Evolutionary conservation across 2,888 invertebrate genomes (phyloP), one percentile per base, ranked within the genome.

Genomic region (Frankliniella intonsa): DNA sequence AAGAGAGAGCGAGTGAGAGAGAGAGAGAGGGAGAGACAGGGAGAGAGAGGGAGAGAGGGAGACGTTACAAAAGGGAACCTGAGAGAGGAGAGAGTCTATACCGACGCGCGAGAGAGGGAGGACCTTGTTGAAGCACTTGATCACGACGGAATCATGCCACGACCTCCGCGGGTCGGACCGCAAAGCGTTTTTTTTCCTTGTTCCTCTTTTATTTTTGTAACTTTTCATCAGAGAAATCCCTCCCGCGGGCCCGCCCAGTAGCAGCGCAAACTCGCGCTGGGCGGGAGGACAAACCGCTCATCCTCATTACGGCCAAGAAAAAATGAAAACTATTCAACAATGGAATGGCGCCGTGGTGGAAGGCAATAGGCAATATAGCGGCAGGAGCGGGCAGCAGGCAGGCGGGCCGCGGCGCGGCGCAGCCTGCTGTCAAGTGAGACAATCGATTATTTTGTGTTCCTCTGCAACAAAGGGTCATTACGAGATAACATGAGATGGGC

Each of bases 381-480:
- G 62, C 62, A 7, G 62, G 14, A 7, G 17, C 62, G 19, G 69
- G 25, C 69, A 25, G 69, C 69, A 38, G 38, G 38, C 38, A 2
- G 5, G 38, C 38, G 5, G 38, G 55, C 8, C 2, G 55, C 55
- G n/a, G n/a, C n/a, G n/a, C n/a, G n/a, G 38, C 38, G 38, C 38
- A 38, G 38, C 38, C 38, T 38, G 55, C 55, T 55, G 62, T 62
- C 62, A 62, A 62, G 14, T 62, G 69, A 76, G 69, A 76, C 69
- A 76, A 25, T 25, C 69, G 69, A 76, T 76, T 76, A 76, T 76
- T 76, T 76, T 76, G 69, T 76, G 25, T 55, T 55, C 55, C 55
- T 55, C 17, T n/a, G 69, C 69, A 76, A 76, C 69, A 76, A 76
- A 76, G 69, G 69, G 69, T 25, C 69, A 76, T 76, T 76, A 76